Evolutionary conservation across 2,888 invertebrate genomes (phyloP).

Genomic region (Scrobipalpa costella): DNA sequence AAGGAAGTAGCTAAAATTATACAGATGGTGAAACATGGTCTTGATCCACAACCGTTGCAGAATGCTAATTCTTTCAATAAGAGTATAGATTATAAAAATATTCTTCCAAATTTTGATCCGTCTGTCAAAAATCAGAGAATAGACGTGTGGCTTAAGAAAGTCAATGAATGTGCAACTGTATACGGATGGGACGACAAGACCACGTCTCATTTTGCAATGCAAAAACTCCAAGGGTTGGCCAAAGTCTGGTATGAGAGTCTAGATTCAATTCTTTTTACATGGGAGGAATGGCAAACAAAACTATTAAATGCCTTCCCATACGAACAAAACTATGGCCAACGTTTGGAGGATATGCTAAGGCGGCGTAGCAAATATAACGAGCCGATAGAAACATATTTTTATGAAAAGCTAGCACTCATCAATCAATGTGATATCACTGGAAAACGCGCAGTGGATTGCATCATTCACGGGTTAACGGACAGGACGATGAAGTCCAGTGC

Average conservation of each 20-base stretch:
- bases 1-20: too few species aligned
- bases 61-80: too few species aligned
- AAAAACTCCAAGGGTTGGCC: conserved; percentile 33
- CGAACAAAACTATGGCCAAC: too few species aligned
- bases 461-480: conserved; percentile 33
- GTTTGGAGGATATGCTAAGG: too few species aligned
- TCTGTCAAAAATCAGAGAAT: conserved; percentile 24
- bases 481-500: conserved; percentile 32
- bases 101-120: conserved; percentile 19
- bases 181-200: conserved; percentile 33
- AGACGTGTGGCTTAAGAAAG: conserved; percentile 28
- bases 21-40: too few species aligned
- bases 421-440: conserved; percentile 33
- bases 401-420: too few species aligned
- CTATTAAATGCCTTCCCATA: conserved; percentile 30
- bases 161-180: conserved; percentile 29
- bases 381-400: too few species aligned
- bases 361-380: too few species aligned
- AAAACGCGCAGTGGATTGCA: conserved; percentile 34
- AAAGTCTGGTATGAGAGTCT: conserved; percentile 31
- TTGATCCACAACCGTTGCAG: too few species aligned
- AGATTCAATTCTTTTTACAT: conserved; percentile 28
- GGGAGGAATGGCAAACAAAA: conserved; percentile 32
- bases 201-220: conserved; percentile 31
- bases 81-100: conserved; percentile 17